Evolutionary conservation across 2,888 invertebrate species (phyloP).

Genomic region (Homarus gammarus): DNA sequence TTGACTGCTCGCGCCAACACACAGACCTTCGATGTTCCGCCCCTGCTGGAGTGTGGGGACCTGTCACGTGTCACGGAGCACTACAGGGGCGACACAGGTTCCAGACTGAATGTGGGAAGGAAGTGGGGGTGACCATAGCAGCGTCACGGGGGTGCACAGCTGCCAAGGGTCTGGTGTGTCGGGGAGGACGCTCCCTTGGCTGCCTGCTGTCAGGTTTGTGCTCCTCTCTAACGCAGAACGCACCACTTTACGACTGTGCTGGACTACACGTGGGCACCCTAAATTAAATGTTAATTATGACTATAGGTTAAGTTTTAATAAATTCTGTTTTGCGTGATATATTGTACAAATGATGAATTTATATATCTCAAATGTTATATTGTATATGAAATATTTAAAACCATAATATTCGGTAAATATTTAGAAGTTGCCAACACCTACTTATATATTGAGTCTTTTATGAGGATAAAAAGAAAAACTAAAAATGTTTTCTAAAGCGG

Average conservation of each 20-base stretch:
- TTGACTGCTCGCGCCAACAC: slow-evolving; percentile 55
- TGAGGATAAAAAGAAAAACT: no score
- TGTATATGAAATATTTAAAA: no score
- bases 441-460: no score
- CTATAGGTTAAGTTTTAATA: no score
- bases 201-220: slow-evolving; percentile 56
- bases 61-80: slow-evolving; percentile 45
- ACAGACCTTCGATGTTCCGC: slow-evolving; percentile 50
- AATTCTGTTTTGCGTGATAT: no score
- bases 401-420: no score
- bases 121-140: slow-evolving; percentile 47
- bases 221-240: slow-evolving; percentile 17
- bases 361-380: no score
- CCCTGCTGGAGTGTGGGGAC: background rate
- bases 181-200: slow-evolving; percentile 25
- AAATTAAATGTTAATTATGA: background rate
- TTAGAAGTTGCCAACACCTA: no score
- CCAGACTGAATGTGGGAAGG: slow-evolving; percentile 36
- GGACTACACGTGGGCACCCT: slow-evolving; percentile 27
- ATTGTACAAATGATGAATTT: no score
- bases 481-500: no score
- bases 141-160: slow-evolving; percentile 48
- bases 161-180: slow-evolving; percentile 27
- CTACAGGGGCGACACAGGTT: slow-evolving; percentile 51
- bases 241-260: slow-evolving; percentile 38